These are phyloP conservation scores for Melieria picta DNA, from an alignment of 2,888 invertebrate genomes.

Conservation along the genomic window DNA sequence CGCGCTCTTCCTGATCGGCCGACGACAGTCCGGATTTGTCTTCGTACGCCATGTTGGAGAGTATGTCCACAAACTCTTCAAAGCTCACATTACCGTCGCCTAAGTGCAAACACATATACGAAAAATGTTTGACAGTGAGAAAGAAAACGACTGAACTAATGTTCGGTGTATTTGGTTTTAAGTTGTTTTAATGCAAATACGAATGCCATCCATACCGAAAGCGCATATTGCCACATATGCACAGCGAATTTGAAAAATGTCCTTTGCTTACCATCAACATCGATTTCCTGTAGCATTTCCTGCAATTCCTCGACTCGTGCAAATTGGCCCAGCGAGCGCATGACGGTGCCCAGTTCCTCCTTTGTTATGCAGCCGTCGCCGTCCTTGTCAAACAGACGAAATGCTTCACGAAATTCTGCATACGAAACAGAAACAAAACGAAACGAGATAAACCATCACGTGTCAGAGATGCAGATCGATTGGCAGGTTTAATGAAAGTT, in stretches of 20 bases:
- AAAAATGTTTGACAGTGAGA: not conserved
- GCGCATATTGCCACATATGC: too few species aligned
- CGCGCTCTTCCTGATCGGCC: constrained; percentile 83
- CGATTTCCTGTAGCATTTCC: constrained; percentile 86
- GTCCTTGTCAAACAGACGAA: constrained; percentile 87
- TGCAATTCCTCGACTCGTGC: constrained; percentile 86
- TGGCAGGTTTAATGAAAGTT: not conserved
- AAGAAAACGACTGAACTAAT: not conserved
- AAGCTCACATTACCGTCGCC: constrained; percentile 90
- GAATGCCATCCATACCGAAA: too few species aligned
- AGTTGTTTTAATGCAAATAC: too few species aligned
- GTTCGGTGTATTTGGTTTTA: not conserved
- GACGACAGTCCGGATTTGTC: constrained; percentile 71
- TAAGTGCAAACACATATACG: constrained; percentile 53
- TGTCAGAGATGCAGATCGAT: not conserved
- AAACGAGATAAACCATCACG: not conserved
- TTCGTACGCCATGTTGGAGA: constrained; percentile 78
- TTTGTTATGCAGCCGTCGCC: constrained; percentile 89
- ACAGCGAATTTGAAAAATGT: too few species aligned
- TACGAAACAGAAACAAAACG: constrained; percentile 38
- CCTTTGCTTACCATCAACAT: constrained; percentile 74
- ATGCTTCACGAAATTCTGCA: constrained; percentile 85
- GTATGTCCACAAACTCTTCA: constrained; percentile 87
- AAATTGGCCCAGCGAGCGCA: constrained; percentile 87
- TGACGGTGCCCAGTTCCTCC: constrained; percentile 85